Base-by-base conservation (phyloP, 1,140 invertebrate genomes). In the Aporrectodea caliginosa region DNA sequence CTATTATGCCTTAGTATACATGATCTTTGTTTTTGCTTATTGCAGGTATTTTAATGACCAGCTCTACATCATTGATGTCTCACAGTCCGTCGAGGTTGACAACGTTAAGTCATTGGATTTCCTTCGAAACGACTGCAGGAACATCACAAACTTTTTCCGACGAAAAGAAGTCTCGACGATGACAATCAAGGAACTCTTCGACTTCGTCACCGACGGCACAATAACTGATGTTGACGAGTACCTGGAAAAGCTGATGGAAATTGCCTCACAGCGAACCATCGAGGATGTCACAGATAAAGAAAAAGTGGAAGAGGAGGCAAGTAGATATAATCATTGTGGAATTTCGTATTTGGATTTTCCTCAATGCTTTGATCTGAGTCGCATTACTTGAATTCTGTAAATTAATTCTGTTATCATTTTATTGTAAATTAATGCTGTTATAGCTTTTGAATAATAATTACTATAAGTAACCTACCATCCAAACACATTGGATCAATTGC, bases 31-130 rank as follows among this genome's bases (percentile, higher is more conserved):
- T n/a, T n/a, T n/a, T n/a, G n/a, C n/a, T n/a, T n/a, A n/a, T n/a
- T 85, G 35, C 83, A 90, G 90, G 35, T 90, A 94, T 85, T 92
- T 95, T 84, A 90, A 95, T 83, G 93, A 93, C 0, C 91, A 93
- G 84, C 88, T 96, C 27, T 93, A 94, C 79, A 92, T 98, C 32
- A 99, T 99, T 84, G 98, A 99, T 90, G 98, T 99, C 0, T 98
- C 96, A 0, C 98, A 99, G 87, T 94, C 96, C 1, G 97, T 99
- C 0, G 97, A 99, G 89, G 96, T 98, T 86, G 96, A 99, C 87
- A 96, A 99, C 91, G 96, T 96, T 0, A 92, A 95, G 89, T 94
- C 97, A 0, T 91, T 98, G 73, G 93, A 97, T 79, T 99, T 99
- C 87, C 90, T 99, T 30, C 90, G 95, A 78, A 97, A 95, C 88